phyloP scores from a whole-genome alignment of 30 jellyfish, hydroid and myxozoan genomes.

The Turritopsis dohrnii region DNA sequence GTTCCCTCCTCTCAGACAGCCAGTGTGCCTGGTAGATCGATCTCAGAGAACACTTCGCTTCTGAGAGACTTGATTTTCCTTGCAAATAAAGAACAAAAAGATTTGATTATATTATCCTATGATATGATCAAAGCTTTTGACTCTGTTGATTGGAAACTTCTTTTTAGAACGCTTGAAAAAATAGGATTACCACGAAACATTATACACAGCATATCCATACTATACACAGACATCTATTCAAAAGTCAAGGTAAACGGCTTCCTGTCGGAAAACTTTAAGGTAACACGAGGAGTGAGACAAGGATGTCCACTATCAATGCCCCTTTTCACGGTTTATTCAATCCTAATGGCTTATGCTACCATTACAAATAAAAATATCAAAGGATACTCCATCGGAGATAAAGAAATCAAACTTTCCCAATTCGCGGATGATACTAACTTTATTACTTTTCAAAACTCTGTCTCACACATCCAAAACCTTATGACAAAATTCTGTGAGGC shows the following conservation, averaged over 20 bases:
- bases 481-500: background rate
- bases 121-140: slow-evolving; percentile 26
- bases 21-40: background rate
- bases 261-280: background rate
- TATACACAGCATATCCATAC: background rate
- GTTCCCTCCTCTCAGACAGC: background rate
- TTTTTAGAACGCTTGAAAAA: background rate
- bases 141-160: slow-evolving; percentile 36
- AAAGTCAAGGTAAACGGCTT: slow-evolving; percentile 25
- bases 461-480: background rate
- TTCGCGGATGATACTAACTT: background rate
- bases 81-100: background rate
- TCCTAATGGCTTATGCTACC: slow-evolving; percentile 1
- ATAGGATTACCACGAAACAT: slow-evolving; percentile 30
- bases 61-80: background rate
- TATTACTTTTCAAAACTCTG: background rate
- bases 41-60: background rate
- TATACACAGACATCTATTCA: slow-evolving; percentile 9
- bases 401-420: background rate
- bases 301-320: slow-evolving; percentile 39
- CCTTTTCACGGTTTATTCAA: slow-evolving; percentile 14
- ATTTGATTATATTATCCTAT: background rate
- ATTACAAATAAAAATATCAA: background rate
- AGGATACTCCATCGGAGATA: background rate
- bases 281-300: slow-evolving; percentile 19